Conservation (phyloP, 2,888 invertebrate species). For the Drosophila rellima region DNA sequence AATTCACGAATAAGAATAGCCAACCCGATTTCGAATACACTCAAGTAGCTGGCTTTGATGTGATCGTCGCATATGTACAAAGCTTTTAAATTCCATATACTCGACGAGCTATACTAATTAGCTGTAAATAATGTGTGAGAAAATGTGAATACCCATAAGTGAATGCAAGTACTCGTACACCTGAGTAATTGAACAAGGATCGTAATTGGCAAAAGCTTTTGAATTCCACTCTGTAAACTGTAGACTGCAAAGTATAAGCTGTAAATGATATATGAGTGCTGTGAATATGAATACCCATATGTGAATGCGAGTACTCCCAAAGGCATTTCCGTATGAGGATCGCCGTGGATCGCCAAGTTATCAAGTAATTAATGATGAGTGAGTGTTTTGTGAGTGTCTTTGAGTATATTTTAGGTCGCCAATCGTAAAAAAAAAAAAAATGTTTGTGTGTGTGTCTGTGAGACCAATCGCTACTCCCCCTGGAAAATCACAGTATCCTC, state of each 20-base stretch:
- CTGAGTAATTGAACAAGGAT: constrained; percentile 8
- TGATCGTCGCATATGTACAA: constrained; percentile 18
- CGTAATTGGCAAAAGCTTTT: background rate
- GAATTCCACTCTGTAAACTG: background rate
- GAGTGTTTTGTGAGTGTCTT: background rate
- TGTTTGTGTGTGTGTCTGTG: background rate
- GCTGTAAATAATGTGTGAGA: constrained; percentile 40
- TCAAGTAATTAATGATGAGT: background rate
- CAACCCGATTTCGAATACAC: background rate
- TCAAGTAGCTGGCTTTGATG: constrained; percentile 7
- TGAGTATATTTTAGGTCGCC: no score
- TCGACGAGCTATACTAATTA: constrained; percentile 40
- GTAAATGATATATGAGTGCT: constrained; percentile 2
- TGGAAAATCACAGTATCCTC: background rate
- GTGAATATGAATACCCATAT: constrained; percentile 6
- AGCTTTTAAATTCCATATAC: constrained; percentile 32
- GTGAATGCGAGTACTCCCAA: background rate
- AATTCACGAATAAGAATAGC: constrained; percentile 9
- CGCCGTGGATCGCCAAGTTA: background rate
- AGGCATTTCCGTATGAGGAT: background rate
- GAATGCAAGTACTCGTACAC: constrained; percentile 3
- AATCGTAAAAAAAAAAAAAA: no score
- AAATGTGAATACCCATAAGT: background rate
- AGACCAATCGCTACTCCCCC: constrained; percentile 4
- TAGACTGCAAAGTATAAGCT: background rate